Base-by-base conservation (phyloP, 2,797 vertebrate genomes). In the Strix occidentalis region DNA sequence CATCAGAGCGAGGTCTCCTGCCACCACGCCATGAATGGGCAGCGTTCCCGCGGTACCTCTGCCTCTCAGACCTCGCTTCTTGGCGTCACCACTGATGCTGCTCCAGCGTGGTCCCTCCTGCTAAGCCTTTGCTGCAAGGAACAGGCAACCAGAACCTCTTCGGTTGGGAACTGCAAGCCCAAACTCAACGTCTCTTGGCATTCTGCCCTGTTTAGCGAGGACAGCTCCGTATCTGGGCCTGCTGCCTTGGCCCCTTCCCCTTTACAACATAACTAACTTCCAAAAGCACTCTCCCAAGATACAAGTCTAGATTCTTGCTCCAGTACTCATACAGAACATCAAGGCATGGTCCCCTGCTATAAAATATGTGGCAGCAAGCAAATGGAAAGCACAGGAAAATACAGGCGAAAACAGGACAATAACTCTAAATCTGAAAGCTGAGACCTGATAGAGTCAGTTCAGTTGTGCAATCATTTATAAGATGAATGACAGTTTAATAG, bases 401-500 rank as follows among this genome's bases (percentile, higher is more conserved):
- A 95, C 87, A 93, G 94, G 97, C 54, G 28, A 97, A 97, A 97
- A 97, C 97, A 97, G 96, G 95, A 97, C 97, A 96, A 94, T 97
- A 97, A 97, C 87, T 98, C 97, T 97, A 35, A 71, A 93, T 95
- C 92, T 98, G 97, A 98, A 97, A 97, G 97, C 97, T 85, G 95
- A 97, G 97, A 94, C 93, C 95, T 6, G 89, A 97, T 90, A 94
- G 89, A 98, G 96, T 98, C 97, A 97, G 97, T 94, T 96, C 95
- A 87, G 97, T 96, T 96, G 97, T 97, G 97, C 97, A 95, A 98
- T 97, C 97, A 97, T 97, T 98, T 98, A 96, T 97, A 97, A 98
- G 97, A 98, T 97, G 98, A 98, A 97, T 97, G 97, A 97, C 97
- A 97, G 96, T 97, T 98, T 98, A 98, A 98, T 95, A 97, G 97